phyloP scores from a whole-genome alignment of 2,113 vertebrate species.

The Acrocephalus arundinaceus region DNA sequence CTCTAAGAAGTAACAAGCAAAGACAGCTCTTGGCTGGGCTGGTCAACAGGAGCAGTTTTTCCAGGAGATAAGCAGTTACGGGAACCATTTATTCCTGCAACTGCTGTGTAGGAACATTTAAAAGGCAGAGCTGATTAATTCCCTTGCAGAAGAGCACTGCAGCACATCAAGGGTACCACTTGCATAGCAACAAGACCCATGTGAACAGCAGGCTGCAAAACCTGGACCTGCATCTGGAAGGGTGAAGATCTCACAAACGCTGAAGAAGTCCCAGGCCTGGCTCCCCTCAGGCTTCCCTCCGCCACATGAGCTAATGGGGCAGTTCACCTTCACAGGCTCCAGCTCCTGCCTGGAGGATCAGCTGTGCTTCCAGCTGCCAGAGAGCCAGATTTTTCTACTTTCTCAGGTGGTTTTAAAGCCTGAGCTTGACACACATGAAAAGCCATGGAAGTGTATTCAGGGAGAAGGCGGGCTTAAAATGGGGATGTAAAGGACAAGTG shows the following conservation, averaged over 20 bases:
- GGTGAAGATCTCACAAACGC: not conserved
- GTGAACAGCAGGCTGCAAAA: not conserved
- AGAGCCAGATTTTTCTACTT: not conserved
- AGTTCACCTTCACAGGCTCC: not conserved
- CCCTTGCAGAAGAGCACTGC: not conserved
- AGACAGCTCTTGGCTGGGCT: not conserved
- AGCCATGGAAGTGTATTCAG: not conserved
- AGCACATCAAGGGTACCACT: not conserved
- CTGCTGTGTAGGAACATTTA: not conserved
- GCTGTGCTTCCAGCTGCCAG: not conserved
- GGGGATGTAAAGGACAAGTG: not conserved
- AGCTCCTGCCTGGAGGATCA: not conserved
- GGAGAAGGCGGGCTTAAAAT: not conserved
- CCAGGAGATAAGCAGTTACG: not conserved
- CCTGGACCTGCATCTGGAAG: not conserved
- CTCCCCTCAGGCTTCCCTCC: not conserved
- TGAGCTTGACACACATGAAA: not conserved
- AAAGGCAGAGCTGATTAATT: conserved; percentile 4
- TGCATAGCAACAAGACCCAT: rapidly evolving
- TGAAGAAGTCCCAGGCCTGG: not conserved
- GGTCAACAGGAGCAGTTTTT: not conserved
- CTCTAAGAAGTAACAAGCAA: not conserved
- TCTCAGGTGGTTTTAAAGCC: not conserved
- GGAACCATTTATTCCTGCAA: not conserved
- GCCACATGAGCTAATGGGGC: rapidly evolving